phyloP scores from a whole-genome alignment of 2,888 invertebrate species.

The Hirtodrosophila alboralis region DNA sequence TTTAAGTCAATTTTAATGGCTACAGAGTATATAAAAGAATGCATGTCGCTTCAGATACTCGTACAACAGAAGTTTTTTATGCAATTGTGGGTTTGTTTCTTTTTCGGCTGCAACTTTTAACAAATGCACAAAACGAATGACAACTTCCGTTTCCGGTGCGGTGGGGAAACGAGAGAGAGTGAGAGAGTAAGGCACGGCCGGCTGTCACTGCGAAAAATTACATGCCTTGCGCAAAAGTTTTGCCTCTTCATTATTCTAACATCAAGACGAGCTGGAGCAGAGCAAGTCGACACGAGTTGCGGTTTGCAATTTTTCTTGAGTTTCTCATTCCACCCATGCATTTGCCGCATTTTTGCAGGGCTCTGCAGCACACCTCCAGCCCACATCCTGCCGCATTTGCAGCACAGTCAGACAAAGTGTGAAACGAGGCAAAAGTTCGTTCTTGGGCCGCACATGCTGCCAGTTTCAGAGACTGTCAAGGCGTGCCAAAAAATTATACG shows the following conservation, averaged over 20 bases:
- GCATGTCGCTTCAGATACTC: constrained; percentile 47
- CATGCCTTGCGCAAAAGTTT: constrained; percentile 82
- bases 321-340: constrained; percentile 29
- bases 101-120: constrained; percentile 65
- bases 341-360: constrained; percentile 3
- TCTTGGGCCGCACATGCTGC: constrained; percentile 67
- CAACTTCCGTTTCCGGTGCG: constrained; percentile 72
- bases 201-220: constrained; percentile 83
- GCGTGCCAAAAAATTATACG: constrained; percentile 72
- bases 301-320: constrained; percentile 77
- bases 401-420: constrained; percentile 68
- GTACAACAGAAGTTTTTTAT: constrained; percentile 66
- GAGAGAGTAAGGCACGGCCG: constrained; percentile 57
- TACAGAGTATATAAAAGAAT: constrained; percentile 15
- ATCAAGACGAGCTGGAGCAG: constrained; percentile 72
- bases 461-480: constrained; percentile 38
- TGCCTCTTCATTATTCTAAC: constrained; percentile 82
- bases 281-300: constrained; percentile 78
- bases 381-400: constrained; percentile 8
- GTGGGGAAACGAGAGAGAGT: not conserved
- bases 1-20: too few species aligned
- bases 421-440: constrained; percentile 70
- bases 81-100: constrained; percentile 60
- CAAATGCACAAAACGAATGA: constrained; percentile 80
- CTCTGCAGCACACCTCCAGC: not conserved